These are phyloP conservation scores for Lepidurus apus DNA, from an alignment of 1,140 invertebrate genomes.

Conservation along the genomic window DNA sequence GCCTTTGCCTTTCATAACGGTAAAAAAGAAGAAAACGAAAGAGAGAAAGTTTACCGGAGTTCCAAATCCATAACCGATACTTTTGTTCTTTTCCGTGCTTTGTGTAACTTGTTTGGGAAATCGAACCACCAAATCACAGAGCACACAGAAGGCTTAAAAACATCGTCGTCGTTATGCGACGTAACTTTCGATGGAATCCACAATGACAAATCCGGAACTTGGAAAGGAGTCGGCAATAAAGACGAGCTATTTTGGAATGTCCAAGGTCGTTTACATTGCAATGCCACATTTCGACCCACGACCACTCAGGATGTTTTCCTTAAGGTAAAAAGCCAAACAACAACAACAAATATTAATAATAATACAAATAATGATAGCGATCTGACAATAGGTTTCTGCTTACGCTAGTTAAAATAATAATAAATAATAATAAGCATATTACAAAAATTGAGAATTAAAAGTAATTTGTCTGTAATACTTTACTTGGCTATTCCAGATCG, in stretches of 20 bases:
- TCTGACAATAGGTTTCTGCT: too few relatives aligned
- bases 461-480: too few relatives aligned
- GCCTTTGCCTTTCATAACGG: constrained; percentile 32
- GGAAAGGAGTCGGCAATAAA: constrained; percentile 9
- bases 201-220: background rate
- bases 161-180: constrained; percentile 26
- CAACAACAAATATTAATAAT: background rate
- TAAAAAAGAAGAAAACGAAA: background rate
- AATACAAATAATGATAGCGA: background rate
- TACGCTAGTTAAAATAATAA: too few relatives aligned
- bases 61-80: background rate
- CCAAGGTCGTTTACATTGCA: constrained; percentile 26
- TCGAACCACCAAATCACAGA: constrained; percentile 19
- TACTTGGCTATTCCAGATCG: background rate
- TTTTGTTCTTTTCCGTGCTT: background rate
- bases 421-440: too few relatives aligned
- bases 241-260: constrained; percentile 30
- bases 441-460: too few relatives aligned
- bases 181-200: background rate
- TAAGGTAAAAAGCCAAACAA: background rate
- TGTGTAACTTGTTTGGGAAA: background rate
- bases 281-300: constrained; percentile 29
- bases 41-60: background rate
- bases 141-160: constrained; percentile 16
- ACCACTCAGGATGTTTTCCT: constrained; percentile 18